Base-by-base conservation (phyloP, 2,113 vertebrate species). In the Merops nubicus region DNA sequence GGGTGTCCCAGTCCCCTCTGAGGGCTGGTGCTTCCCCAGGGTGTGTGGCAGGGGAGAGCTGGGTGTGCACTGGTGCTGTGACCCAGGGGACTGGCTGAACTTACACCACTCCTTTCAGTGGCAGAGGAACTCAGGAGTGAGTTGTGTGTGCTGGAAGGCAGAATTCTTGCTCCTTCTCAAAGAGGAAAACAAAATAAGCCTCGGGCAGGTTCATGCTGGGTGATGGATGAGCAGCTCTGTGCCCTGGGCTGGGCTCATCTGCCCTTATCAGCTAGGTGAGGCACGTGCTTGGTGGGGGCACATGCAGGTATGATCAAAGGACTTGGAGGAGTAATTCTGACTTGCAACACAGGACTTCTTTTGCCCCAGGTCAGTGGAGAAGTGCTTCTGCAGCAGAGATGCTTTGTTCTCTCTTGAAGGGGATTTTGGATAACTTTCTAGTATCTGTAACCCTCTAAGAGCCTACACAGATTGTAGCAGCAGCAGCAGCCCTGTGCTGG, bases 21-120 rank as follows among this genome's bases (percentile, higher is more conserved):
- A 14, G 34, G 25, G 57, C 36, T 72, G 63, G 4, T 54, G 56
- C 9, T 80, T 11, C 6, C 26, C 11, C 26, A 40, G 15, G 59
- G n/a, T 1, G 0, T 13, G 45, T n/a, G 31, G 15, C 31, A 7
- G 15, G 25, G 68, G 9, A 63, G 16, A 13, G 22, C 5, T 22
- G 31, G 12, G 40, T 2, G 31, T 64, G 56, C 1, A 0, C 26
- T 48, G 29, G 16, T 59, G 50, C 31, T 1, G 0, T 40, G 40
- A 12, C 43, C 8, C 13, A 9, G 19, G 36, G n/a, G 8, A 43
- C 11, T 18, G 11, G 0, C 23, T 17, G 65, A 15, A 2, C n/a
- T n/a, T n/a, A n/a, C n/a, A n/a, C n/a, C n/a, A n/a, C 11, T 73
- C 33, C 54, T 73, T 28, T 5, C 0, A 3, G 62, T 3, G 5